Evolutionary conservation across 2,797 vertebrate species (phyloP).

Genomic region (Anabas testudineus): DNA sequence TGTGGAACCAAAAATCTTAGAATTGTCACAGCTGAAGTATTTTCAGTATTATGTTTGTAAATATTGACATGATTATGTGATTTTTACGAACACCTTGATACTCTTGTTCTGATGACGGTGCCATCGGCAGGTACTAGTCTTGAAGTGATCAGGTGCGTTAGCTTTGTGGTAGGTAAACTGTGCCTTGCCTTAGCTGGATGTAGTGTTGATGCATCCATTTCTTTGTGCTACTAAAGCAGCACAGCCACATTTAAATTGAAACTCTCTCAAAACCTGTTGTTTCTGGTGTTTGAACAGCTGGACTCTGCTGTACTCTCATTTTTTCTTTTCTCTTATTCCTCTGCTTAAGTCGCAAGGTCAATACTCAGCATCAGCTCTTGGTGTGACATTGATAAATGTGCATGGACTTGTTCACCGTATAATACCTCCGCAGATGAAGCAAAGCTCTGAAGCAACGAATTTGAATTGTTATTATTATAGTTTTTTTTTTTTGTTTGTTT

Average conservation of each 20-base stretch:
- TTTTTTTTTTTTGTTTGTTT: too few species aligned
- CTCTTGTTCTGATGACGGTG: too few species aligned
- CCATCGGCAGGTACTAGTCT: background rate
- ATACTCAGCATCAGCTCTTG: conserved; percentile 9
- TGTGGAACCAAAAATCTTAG: too few species aligned
- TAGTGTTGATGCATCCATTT: background rate
- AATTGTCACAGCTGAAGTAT: too few species aligned
- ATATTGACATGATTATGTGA: too few species aligned
- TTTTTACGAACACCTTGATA: too few species aligned
- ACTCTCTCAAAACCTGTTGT: background rate
- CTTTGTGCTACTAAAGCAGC: background rate
- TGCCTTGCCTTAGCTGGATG: background rate
- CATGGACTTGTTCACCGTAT: conserved; percentile 15
- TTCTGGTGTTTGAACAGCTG: background rate
- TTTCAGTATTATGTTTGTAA: too few species aligned
- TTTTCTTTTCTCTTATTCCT: background rate
- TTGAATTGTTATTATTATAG: background rate
- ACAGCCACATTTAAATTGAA: background rate
- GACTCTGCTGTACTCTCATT: background rate
- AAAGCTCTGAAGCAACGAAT: background rate
- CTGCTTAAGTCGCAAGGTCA: conserved; percentile 15
- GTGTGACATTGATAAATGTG: conserved; percentile 25
- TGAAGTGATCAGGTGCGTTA: background rate
- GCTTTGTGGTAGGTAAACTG: too few species aligned
- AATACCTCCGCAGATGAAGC: conserved; percentile 7